phyloP scores from a whole-genome alignment of 2,113 vertebrate species.

The Psittacula cyanocephala region DNA sequence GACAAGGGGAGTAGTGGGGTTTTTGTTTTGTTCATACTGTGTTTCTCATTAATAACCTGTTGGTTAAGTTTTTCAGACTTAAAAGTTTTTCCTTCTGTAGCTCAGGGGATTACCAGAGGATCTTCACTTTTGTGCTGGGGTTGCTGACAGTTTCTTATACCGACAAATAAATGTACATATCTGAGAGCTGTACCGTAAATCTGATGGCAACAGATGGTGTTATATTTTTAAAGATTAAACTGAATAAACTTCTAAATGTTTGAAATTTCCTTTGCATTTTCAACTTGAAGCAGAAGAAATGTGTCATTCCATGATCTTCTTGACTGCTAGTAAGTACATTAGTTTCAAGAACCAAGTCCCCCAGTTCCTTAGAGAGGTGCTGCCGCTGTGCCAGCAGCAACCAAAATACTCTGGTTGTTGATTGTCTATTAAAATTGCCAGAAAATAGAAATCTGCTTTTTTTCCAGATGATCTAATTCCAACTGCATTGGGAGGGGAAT shows the following conservation, averaged over 20 bases:
- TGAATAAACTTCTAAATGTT: constrained; percentile 19
- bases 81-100: not conserved
- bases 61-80: not conserved
- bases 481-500: not conserved
- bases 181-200: constrained; percentile 35
- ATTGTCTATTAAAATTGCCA: not conserved
- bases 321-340: not conserved
- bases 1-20: not conserved
- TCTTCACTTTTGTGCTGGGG: not conserved
- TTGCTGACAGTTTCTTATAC: constrained; percentile 32
- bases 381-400: not conserved
- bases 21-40: not conserved
- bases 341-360: not conserved
- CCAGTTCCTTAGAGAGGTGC: not conserved
- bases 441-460: not conserved
- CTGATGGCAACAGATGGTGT: constrained; percentile 42
- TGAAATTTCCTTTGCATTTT: constrained; percentile 47
- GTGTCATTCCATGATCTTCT: not conserved
- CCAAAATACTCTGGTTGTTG: not conserved
- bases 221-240: constrained; percentile 43
- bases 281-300: constrained; percentile 19
- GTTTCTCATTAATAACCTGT: not conserved
- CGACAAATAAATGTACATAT: not conserved
- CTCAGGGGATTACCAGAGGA: not conserved
- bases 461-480: not conserved